Percentiles rank a stretch among this genome's conserved stretches.
Conservation (phyloP, 2,888 invertebrate species). For the Orthosia gothica region DNA sequence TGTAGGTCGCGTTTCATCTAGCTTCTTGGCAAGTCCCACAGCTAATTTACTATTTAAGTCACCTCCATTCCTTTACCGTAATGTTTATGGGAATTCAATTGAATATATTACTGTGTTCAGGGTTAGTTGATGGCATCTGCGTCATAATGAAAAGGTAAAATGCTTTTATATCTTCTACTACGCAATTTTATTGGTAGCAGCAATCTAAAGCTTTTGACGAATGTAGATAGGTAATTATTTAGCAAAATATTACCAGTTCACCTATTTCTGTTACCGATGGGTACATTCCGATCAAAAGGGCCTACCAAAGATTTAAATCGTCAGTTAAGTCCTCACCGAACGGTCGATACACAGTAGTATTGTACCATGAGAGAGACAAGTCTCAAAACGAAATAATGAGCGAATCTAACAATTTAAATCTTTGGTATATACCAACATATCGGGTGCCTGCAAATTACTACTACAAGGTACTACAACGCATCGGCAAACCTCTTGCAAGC, state of each 20-base stretch:
- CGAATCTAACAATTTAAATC: too few relatives aligned
- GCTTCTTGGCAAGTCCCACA: conserved; percentile 1
- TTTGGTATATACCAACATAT: too few relatives aligned
- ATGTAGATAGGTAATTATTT: too few relatives aligned
- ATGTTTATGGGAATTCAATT: conserved; percentile 6
- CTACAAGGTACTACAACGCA: not conserved
- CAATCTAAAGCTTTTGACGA: too few relatives aligned
- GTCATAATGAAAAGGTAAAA: not conserved
- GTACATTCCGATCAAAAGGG: not conserved
- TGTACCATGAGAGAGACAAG: too few relatives aligned
- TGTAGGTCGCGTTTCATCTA: not conserved
- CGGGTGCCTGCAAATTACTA: not conserved
- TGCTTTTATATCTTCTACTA: too few relatives aligned
- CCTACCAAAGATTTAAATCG: too few relatives aligned
- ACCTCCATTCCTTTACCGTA: not conserved
- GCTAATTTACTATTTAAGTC: conserved; percentile 21
- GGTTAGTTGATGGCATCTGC: not conserved
- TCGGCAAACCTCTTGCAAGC: not conserved
- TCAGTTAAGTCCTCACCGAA: too few relatives aligned
- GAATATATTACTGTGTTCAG: not conserved
- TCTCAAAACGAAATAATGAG: too few relatives aligned
- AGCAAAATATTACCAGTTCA: not conserved
- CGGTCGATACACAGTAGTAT: too few relatives aligned
- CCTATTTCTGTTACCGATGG: not conserved
- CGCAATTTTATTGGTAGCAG: too few relatives aligned